Percentiles rank a stretch among this genome's conserved stretches.
phyloP scores from a whole-genome alignment of 2,888 invertebrate species.

The Teleiodes luculella region DNA sequence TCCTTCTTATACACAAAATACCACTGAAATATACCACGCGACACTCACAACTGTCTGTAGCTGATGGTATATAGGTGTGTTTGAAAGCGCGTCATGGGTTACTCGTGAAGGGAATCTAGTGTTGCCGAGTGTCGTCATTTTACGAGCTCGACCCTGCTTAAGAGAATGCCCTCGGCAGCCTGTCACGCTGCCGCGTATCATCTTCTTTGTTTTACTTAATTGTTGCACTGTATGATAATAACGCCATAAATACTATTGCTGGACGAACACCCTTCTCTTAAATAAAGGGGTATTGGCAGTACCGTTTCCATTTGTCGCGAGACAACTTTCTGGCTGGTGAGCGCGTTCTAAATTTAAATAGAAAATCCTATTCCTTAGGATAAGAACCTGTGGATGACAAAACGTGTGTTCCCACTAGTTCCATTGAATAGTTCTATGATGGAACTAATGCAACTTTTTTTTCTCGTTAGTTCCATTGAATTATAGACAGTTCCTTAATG shows the following conservation, averaged over 20 bases:
- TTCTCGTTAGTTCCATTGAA: no score
- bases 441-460: no score
- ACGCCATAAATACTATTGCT: background rate
- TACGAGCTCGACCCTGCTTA: constrained; percentile 2
- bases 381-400: no score
- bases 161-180: constrained; percentile 29
- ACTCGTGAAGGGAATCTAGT: background rate
- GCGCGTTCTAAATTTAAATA: no score
- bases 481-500: no score
- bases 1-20: background rate
- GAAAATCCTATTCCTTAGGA: no score
- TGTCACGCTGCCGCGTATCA: constrained; percentile 44
- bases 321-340: no score
- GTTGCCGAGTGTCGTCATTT: background rate
- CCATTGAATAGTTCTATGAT: no score
- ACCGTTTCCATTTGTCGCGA: no score
- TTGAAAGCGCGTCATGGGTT: background rate
- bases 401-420: no score
- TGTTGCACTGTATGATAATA: constrained; percentile 45
- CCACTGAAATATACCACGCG: background rate
- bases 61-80: background rate
- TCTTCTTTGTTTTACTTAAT: constrained; percentile 59
- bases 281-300: no score
- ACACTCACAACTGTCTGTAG: background rate
- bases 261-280: no score